A percentile compares a stretch with the other conserved stretches of the same genome.
phyloP scores from a whole-genome alignment of 2,888 invertebrate species.

The Drosophila yooni region DNA sequence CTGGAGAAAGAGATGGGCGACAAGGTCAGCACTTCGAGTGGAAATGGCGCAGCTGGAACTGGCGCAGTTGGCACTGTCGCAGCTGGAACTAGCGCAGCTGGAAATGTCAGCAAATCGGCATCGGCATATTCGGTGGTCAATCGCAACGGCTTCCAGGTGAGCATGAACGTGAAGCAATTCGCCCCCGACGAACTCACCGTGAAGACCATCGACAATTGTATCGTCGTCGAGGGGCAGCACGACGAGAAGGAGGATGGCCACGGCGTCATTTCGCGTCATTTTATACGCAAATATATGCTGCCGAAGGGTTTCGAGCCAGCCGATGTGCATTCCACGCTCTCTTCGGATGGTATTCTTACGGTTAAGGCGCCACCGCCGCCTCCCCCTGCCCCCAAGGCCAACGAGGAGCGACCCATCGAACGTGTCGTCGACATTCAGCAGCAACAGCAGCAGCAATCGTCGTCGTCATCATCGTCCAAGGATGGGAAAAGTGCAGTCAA shows the following conservation, averaged over 20 bases:
- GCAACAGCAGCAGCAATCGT: constrained; percentile 67
- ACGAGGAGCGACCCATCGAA: constrained; percentile 84
- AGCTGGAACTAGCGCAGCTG: constrained; percentile 7
- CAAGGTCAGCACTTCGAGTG: constrained; percentile 44
- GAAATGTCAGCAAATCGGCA: constrained; percentile 36
- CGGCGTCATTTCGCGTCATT: constrained; percentile 91
- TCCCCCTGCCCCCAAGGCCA: constrained; percentile 46
- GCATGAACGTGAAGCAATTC: constrained; percentile 92
- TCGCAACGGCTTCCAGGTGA: constrained; percentile 89
- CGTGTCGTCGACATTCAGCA: constrained; percentile 87
- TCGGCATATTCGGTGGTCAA: constrained; percentile 65
- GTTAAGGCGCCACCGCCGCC: constrained; percentile 87
- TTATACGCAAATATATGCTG: constrained; percentile 90
- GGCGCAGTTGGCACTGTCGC: constrained; percentile 2
- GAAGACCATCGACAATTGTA: constrained; percentile 90
- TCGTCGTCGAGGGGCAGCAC: constrained; percentile 92
- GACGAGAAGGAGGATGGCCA: constrained; percentile 91
- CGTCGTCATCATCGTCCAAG: constrained; percentile 61
- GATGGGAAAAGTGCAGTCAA: constrained; percentile 66
- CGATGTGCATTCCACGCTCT: constrained; percentile 90
- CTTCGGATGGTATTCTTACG: constrained; percentile 90
- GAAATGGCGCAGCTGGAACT: not conserved
- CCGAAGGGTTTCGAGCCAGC: constrained; percentile 91
- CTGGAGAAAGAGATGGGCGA: constrained; percentile 67
- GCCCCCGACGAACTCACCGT: constrained; percentile 91